Evolutionary conservation across 2,113 vertebrate species (phyloP), one percentile per base, ranked within the genome.

Genomic region (Pseudorhombus dupliciocellatus): DNA sequence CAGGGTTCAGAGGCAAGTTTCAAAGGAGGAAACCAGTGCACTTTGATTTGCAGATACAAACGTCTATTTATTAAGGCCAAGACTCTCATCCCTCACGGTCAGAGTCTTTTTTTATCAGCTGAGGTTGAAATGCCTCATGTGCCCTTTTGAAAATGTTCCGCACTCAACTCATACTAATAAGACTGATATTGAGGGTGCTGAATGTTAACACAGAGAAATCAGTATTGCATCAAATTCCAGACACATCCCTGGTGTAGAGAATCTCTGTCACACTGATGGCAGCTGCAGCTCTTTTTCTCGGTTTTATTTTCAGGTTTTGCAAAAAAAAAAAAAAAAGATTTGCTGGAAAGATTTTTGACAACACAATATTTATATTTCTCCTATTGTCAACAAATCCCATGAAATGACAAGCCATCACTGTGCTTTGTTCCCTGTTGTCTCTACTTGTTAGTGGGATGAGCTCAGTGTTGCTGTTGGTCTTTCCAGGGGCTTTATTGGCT

Each of bases 1-100:
- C 48, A 30, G 46, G 69, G 60, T 66, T 52, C 52, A 73, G 14
- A 80, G 52, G 20, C 8, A 16, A 7, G 20, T 73, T 66, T 54
- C 60, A 77, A 66, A 84, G 51, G n/a, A 8, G 21, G 31, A 58
- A 22, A 40, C 66, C 26, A 4, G n/a, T 48, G 31, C 66, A 8
- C 64, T 80, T 83, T 78, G 77, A 75, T 73, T 73, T 55, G 42
- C 28, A 75, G 71, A 84, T 78, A 78, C 70, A 30, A 84, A 46
- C 24, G 25, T 58, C 28, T 40, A 44, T 76, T 81, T 79, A 73
- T 76, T 34, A 73, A 73, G 65, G 68, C 53, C 74, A 53, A 63
- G 56, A 59, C 70, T 61, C 59, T 74, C 42, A 34, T 44, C 72
- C 2, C 9, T 16, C 7, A 0, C 24, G 51, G 44, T 55, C 54